A percentile compares a stretch with the other conserved stretches of the same genome.
phyloP scores from a whole-genome alignment of 2,888 invertebrate genomes.

The Tetropium fuscum region DNA sequence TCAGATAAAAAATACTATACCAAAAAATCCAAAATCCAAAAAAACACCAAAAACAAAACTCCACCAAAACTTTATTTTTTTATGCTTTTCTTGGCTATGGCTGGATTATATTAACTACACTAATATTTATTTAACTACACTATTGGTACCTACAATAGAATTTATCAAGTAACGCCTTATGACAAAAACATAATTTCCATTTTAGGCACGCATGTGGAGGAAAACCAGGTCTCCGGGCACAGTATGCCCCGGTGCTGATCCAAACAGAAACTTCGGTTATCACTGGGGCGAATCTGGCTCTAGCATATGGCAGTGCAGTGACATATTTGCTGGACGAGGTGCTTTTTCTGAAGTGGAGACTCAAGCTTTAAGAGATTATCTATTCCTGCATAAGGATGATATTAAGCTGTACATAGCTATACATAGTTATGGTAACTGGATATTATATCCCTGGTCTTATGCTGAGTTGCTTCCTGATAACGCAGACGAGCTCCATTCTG shows the following conservation, averaged over 20 bases:
- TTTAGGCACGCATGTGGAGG: conserved; percentile 52
- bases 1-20: too few species aligned
- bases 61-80: too few species aligned
- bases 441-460: conserved; percentile 77
- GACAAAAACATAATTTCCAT: background rate
- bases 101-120: too few species aligned
- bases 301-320: conserved; percentile 61
- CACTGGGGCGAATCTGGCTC: conserved; percentile 72
- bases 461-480: conserved; percentile 69
- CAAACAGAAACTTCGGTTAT: conserved; percentile 69
- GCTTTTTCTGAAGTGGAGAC: conserved; percentile 71
- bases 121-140: too few species aligned
- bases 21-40: too few species aligned
- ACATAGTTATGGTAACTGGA: conserved; percentile 79
- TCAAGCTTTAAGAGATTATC: conserved; percentile 70
- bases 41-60: too few species aligned
- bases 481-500: conserved; percentile 63
- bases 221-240: conserved; percentile 46
- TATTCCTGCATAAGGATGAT: conserved; percentile 66
- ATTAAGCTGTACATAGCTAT: conserved; percentile 77
- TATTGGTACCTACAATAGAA: too few species aligned
- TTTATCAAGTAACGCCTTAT: too few species aligned
- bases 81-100: too few species aligned
- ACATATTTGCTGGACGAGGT: conserved; percentile 65
- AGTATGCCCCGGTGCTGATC: conserved; percentile 44